phyloP scores from a whole-genome alignment of 2,888 invertebrate genomes.

The Latheticus oryzae region DNA sequence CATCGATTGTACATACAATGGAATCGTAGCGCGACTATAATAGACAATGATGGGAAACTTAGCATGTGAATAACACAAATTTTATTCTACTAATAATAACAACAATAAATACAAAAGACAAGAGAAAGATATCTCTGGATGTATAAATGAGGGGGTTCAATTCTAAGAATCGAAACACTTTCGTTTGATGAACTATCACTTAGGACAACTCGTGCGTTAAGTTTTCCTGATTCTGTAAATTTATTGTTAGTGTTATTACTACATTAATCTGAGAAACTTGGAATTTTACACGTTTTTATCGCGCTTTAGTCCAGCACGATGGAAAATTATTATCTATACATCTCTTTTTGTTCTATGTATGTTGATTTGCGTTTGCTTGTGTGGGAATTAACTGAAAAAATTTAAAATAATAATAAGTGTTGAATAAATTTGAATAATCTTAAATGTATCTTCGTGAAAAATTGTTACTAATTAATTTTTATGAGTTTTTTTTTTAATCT shows the following conservation, averaged over 20 bases:
- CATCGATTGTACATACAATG: no score
- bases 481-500: not conserved
- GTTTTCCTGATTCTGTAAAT: constrained; percentile 19
- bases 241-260: constrained; percentile 7
- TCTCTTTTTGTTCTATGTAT: no score
- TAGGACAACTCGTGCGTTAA: constrained; percentile 23
- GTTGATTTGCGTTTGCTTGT: no score
- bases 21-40: no score
- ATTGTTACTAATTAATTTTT: constrained; percentile 4
- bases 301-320: not conserved
- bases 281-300: constrained; percentile 4
- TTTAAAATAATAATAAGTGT: not conserved
- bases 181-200: constrained; percentile 7
- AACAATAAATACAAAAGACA: no score
- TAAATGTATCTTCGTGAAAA: not conserved
- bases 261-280: not conserved
- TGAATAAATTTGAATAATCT: constrained; percentile 1
- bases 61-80: no score
- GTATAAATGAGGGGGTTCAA: not conserved
- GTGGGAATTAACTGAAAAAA: no score
- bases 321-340: no score
- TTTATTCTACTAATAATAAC: no score
- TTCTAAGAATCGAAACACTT: constrained; percentile 4
- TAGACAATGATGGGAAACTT: constrained; percentile 16
- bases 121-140: no score